Evolutionary conservation across 2,888 invertebrate species (phyloP), one percentile per base, ranked within the genome.

Genomic region (Tenthredo amoena): DNA sequence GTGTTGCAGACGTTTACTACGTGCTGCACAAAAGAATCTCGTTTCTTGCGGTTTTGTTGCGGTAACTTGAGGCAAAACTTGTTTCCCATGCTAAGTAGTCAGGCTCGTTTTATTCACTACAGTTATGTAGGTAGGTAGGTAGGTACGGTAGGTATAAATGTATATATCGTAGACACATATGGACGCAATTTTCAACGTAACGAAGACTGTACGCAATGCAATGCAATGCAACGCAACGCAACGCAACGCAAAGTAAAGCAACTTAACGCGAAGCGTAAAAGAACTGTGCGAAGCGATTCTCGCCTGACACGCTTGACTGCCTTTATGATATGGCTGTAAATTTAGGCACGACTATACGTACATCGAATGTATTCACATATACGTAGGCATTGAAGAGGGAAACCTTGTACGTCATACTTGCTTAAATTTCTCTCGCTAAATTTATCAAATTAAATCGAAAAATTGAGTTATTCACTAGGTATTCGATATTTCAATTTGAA

Each of bases 11-110:
- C 21, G n/a, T 77, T 50, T 77, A 55, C 47, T 77, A 47, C 55
- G 43, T 74, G 72, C 18, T 18, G 43, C 31, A 55, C 77, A 77
- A 77, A 77, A 77, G 77, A 77, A 55, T 77, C 77, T 77, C 31
- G 55, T 34, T 34, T 55, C 55, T 77, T 50, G 50, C 40, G 34
- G 77, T 77, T 76, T 76, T 76, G 31, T 76, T 76, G 21, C 37
- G 26, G 15, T 26, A 47, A 76, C 76, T 47, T 37, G 76, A 21
- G 15, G 40, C 76, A 10, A 76, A 47, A 76, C 76, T 47, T 47
- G 76, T 76, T 76, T 76, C 76, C 40, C 43, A 76, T 76, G 76
- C 47, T 76, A 76, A 76, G 26, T 43, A 26, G 43, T 43, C 43
- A 26, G 21, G 21, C 47, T 47, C 76, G 47, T 76, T 76, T 76